Evolutionary conservation across 2,888 invertebrate genomes (phyloP).

Genomic region (Trisateles emortualis): DNA sequence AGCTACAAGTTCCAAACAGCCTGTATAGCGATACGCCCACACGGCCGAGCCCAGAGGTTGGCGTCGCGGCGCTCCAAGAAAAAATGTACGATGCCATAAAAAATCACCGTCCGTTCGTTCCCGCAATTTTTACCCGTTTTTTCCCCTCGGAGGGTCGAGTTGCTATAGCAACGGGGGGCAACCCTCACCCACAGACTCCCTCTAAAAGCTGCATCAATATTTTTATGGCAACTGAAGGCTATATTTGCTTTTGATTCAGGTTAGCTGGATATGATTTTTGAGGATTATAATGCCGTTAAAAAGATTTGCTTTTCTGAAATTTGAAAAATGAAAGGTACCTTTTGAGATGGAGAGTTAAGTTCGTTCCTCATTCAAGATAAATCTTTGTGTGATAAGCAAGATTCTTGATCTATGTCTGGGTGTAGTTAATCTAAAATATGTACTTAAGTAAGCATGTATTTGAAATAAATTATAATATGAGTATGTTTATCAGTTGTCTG

Average conservation of each 20-base stretch:
- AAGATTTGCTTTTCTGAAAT: neutral
- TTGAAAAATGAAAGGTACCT: neutral
- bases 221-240: slow-evolving; percentile 71
- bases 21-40: slow-evolving; percentile 66
- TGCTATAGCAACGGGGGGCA: slow-evolving; percentile 72
- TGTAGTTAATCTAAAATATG: no score
- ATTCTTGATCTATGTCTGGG: no score
- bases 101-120: slow-evolving; percentile 84
- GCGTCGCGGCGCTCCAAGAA: slow-evolving; percentile 78
- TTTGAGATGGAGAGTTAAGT: no score
- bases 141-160: slow-evolving; percentile 85
- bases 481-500: no score
- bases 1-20: slow-evolving; percentile 38
- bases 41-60: slow-evolving; percentile 47
- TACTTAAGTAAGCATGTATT: no score
- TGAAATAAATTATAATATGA: no score
- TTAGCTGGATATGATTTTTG: slow-evolving; percentile 23
- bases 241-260: slow-evolving; percentile 49
- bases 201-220: slow-evolving; percentile 80
- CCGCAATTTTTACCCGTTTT: slow-evolving; percentile 86
- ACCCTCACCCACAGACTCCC: slow-evolving; percentile 61
- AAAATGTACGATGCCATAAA: slow-evolving; percentile 86
- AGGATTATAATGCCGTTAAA: no score
- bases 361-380: no score
- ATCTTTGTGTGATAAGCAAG: no score